Evolutionary conservation across 2,113 vertebrate species (phyloP).

Genomic region (Pardalotus punctatus): DNA sequence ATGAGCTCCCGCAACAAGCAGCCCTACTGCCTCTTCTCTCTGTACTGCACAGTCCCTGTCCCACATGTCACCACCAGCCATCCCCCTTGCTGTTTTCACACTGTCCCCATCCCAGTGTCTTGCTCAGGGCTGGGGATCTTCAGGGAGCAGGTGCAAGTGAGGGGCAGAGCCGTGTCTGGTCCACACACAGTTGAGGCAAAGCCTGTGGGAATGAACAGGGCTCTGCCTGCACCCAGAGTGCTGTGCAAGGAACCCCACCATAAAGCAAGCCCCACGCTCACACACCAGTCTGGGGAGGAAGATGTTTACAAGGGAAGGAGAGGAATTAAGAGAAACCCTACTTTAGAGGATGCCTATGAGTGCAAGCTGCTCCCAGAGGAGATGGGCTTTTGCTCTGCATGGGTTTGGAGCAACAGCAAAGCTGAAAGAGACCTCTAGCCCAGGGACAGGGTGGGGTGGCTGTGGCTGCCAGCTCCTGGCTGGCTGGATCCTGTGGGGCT

Average conservation of each 20-base stretch:
- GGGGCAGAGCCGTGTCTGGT: background rate
- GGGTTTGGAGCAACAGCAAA: background rate
- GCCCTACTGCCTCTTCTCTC: background rate
- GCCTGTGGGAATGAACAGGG: background rate
- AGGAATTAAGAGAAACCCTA: background rate
- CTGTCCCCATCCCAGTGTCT: background rate
- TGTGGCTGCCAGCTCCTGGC: background rate
- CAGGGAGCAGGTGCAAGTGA: too few relatives aligned
- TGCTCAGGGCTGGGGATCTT: background rate
- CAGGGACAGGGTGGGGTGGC: background rate
- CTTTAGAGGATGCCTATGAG: background rate
- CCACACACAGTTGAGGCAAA: rapidly evolving
- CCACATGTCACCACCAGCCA: background rate
- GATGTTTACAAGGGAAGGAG: background rate
- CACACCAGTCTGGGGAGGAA: background rate
- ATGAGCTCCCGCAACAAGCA: background rate
- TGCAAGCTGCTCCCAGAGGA: background rate
- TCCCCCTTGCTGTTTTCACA: background rate
- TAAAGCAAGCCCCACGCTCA: background rate
- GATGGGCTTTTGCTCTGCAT: background rate
- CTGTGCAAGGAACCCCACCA: background rate
- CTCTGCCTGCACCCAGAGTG: rapidly evolving
- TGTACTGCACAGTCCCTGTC: background rate
- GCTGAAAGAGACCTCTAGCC: background rate
- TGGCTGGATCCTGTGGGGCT: background rate